Evolutionary conservation across 2,797 vertebrate species (phyloP).

Genomic region (Diplodus puntazzo): DNA sequence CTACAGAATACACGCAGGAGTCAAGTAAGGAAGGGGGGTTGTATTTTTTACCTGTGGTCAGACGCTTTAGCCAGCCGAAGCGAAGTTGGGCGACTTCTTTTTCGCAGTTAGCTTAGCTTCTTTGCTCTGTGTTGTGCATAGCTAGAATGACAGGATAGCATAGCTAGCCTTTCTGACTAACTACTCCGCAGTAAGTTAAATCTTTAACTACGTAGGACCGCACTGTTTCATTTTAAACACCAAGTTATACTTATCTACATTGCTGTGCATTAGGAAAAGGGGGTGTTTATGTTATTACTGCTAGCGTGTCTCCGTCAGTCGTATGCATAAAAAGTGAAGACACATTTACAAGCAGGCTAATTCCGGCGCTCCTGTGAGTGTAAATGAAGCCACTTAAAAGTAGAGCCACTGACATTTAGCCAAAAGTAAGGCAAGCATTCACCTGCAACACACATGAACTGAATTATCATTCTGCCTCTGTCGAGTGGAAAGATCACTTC

Average conservation of each 20-base stretch:
- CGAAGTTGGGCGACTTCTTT: constrained; percentile 50
- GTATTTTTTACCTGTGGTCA: neutral
- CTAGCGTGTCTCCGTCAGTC: neutral
- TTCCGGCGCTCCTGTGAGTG: neutral
- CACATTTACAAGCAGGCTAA: constrained; percentile 33
- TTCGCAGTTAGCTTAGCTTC: constrained; percentile 70
- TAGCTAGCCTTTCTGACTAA: constrained; percentile 45
- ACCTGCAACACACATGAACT: neutral
- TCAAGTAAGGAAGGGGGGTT: constrained; percentile 52
- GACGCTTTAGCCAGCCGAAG: constrained; percentile 13
- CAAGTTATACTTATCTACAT: neutral
- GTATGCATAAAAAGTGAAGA: neutral
- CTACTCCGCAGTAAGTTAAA: constrained; percentile 24
- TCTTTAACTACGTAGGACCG: neutral
- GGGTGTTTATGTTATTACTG: neutral
- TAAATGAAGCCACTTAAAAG: neutral
- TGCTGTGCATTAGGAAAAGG: neutral
- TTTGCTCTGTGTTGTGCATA: constrained; percentile 28
- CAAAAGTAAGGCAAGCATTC: neutral
- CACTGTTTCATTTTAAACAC: neutral
- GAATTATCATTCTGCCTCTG: neutral
- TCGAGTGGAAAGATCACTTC: neutral
- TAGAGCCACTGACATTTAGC: neutral
- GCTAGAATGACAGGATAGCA: constrained; percentile 50
- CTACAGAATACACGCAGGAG: constrained; percentile 20